Evolutionary conservation across 64 coral and sea anemone genomes (phyloP).

Genomic region (Hydrozoanthus tunicans): DNA sequence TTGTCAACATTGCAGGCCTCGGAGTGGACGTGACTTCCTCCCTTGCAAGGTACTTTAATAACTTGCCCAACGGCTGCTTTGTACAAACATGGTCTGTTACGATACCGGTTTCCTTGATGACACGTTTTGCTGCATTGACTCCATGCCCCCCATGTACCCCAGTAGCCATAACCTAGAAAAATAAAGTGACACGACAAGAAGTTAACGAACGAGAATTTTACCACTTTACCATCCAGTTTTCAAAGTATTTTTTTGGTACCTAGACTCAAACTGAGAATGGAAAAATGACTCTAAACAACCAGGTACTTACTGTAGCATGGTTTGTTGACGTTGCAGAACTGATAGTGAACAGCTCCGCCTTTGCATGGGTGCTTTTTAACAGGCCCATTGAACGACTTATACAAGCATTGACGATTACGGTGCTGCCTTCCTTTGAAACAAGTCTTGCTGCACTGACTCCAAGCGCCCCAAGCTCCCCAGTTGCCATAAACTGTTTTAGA

Average conservation of each 20-base stretch:
- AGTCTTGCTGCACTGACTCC: slow-evolving; percentile 57
- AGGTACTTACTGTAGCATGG: slow-evolving; percentile 26
- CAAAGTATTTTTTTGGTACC: too few species aligned
- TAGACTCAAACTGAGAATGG: too few species aligned
- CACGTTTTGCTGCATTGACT: slow-evolving; percentile 54
- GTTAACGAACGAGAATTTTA: too few species aligned
- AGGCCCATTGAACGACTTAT: not conserved
- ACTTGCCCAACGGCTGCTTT: slow-evolving; percentile 3
- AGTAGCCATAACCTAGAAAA: slow-evolving; percentile 31
- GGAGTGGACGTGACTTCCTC: not conserved
- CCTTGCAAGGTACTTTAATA: slow-evolving; percentile 6
- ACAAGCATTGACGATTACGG: slow-evolving; percentile 27
- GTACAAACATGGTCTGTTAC: slow-evolving; percentile 35
- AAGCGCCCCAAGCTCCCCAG: slow-evolving; percentile 41
- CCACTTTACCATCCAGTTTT: too few species aligned
- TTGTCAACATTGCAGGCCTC: slow-evolving; percentile 22
- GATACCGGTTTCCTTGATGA: not conserved
- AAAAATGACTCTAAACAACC: too few species aligned
- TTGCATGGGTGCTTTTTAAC: slow-evolving; percentile 24
- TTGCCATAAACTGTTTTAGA: slow-evolving; percentile 28
- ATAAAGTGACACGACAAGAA: too few species aligned
- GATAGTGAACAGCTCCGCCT: not conserved
- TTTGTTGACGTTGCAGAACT: slow-evolving; percentile 31
- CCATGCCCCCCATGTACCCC: slow-evolving; percentile 41
- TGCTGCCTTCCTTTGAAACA: slow-evolving; percentile 26